Percentiles rank a stretch among this genome's conserved stretches.
These are phyloP conservation scores for Zhuqinia jingwanae DNA, from an alignment of 2,888 invertebrate genomes.

Conservation along the genomic window DNA sequence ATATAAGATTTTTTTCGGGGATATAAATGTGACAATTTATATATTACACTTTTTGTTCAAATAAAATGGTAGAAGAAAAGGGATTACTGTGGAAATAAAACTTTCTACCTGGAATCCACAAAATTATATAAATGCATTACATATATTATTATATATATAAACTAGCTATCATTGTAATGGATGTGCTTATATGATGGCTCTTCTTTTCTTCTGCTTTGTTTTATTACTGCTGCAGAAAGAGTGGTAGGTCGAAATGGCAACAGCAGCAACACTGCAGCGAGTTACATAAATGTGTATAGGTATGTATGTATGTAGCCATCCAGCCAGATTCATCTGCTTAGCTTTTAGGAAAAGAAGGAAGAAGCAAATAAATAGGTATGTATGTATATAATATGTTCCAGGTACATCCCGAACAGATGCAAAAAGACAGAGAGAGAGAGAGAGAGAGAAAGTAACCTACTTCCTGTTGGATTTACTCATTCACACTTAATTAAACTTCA, in stretches of 20 bases:
- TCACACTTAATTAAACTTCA: slow-evolving; percentile 70
- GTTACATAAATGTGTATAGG: too few relatives aligned
- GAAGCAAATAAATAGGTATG: too few relatives aligned
- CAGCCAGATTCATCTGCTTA: neutral
- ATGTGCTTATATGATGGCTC: too few relatives aligned
- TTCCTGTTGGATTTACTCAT: slow-evolving; percentile 52
- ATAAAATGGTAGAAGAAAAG: slow-evolving; percentile 31
- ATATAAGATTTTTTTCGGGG: neutral
- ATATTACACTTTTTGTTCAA: slow-evolving; percentile 19
- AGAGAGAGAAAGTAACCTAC: slow-evolving; percentile 39
- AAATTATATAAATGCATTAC: too few relatives aligned
- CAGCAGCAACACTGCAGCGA: neutral
- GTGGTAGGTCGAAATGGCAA: neutral
- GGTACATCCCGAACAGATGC: slow-evolving; percentile 23
- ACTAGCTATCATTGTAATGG: too few relatives aligned
- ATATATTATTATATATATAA: too few relatives aligned
- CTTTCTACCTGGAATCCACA: slow-evolving; percentile 29
- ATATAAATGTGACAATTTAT: slow-evolving; percentile 39
- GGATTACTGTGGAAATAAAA: slow-evolving; percentile 43
- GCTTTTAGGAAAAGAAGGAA: neutral
- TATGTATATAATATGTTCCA: neutral
- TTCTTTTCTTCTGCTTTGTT: slow-evolving; percentile 25
- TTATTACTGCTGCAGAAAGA: slow-evolving; percentile 22
- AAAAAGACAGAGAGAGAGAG: slow-evolving; percentile 18
- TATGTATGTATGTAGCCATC: too few relatives aligned